These are phyloP conservation scores for Pristionchus arcanus DNA, from an alignment of 2,888 invertebrate genomes.

Conservation along the genomic window DNA sequence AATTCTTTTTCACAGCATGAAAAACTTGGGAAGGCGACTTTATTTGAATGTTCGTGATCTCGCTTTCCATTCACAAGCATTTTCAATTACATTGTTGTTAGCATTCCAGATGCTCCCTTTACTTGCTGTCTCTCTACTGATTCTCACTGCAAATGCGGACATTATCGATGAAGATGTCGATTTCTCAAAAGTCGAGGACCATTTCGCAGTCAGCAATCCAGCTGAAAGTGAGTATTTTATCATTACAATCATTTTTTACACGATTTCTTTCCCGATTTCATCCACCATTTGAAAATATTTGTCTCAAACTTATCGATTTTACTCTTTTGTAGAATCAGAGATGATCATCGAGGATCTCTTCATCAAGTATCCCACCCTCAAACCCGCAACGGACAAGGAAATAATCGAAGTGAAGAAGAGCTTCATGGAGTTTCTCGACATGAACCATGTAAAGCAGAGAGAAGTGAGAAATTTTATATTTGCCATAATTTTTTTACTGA, in stretches of 20 bases:
- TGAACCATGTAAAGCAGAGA: background rate
- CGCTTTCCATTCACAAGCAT: too few species aligned
- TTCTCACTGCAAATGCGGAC: background rate
- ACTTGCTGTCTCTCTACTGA: background rate
- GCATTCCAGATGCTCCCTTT: background rate
- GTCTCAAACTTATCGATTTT: too few species aligned
- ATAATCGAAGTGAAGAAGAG: background rate
- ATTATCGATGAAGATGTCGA: background rate
- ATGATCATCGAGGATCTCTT: background rate
- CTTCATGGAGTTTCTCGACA: conserved; percentile 1
- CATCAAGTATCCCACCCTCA: background rate
- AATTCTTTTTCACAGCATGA: too few species aligned
- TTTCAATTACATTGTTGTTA: too few species aligned
- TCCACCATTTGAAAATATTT: too few species aligned
- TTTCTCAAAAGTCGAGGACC: background rate
- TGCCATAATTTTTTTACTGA: too few species aligned
- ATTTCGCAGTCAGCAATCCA: background rate
- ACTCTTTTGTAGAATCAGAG: background rate
- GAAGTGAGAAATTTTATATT: background rate
- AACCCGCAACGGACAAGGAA: background rate
- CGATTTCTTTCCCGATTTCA: too few species aligned
- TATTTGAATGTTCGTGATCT: too few species aligned
- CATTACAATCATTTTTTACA: too few species aligned
- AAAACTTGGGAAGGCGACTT: too few species aligned
- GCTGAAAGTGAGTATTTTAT: background rate